phyloP scores from a whole-genome alignment of 2,888 invertebrate genomes.

The Asteroscopus sphinx region DNA sequence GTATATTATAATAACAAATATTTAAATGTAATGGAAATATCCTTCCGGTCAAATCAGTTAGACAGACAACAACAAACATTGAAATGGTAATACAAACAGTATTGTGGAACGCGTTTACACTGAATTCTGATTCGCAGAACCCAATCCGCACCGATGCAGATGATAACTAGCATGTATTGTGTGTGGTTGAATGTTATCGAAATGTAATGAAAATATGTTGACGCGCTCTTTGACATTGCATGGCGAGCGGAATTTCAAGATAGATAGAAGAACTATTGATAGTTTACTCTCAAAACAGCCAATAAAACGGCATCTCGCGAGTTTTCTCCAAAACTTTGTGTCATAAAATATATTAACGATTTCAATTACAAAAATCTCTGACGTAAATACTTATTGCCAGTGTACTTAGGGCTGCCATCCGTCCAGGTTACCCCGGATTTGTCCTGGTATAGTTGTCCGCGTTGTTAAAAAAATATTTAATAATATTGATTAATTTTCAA shows the following conservation, averaged over 20 bases:
- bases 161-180: constrained; percentile 32
- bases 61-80: constrained; percentile 16
- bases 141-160: constrained; percentile 18
- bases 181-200: constrained; percentile 44
- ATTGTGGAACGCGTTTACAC: constrained; percentile 32
- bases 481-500: too few species aligned
- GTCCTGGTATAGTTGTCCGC: too few species aligned
- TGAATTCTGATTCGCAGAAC: constrained; percentile 30
- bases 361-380: too few species aligned
- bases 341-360: too few species aligned
- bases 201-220: constrained; percentile 43
- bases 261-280: not conserved
- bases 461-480: too few species aligned
- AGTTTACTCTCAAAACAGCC: too few species aligned
- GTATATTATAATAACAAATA: too few species aligned
- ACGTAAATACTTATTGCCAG: constrained; percentile 2
- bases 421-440: too few species aligned
- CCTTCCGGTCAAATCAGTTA: constrained; percentile 20
- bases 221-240: constrained; percentile 20
- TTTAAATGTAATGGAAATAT: not conserved
- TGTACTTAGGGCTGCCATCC: too few species aligned
- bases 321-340: too few species aligned
- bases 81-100: constrained; percentile 39
- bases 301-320: too few species aligned
- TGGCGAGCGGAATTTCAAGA: constrained; percentile 7